Evolutionary conservation across 1,140 invertebrate species (phyloP).

Genomic region (Planococcus citri): DNA sequence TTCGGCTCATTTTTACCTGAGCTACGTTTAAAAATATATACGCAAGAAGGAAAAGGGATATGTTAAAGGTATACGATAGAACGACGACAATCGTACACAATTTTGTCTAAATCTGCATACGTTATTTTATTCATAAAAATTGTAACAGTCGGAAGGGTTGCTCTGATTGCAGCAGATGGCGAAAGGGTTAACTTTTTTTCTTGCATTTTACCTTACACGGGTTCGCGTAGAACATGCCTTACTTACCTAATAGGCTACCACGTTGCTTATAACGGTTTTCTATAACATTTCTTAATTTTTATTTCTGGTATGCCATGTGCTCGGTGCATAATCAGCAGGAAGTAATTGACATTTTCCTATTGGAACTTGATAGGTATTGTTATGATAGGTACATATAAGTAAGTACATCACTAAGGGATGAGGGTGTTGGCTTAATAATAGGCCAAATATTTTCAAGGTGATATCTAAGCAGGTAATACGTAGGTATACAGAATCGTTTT

Average conservation of each 20-base stretch:
- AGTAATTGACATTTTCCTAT: too few species aligned
- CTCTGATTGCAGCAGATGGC: constrained; percentile 5
- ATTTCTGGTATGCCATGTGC: too few species aligned
- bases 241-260: not conserved
- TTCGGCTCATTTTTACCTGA: constrained; percentile 9
- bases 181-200: constrained; percentile 13
- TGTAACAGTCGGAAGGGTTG: constrained; percentile 17
- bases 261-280: not conserved
- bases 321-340: too few species aligned
- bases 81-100: not conserved
- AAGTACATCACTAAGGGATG: too few species aligned
- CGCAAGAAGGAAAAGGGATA: not conserved
- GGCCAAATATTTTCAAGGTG: too few species aligned
- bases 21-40: not conserved
- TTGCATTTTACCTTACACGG: constrained; percentile 5
- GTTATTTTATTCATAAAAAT: constrained; percentile 13
- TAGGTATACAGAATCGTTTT: too few species aligned
- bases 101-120: constrained; percentile 15
- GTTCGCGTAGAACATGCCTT: not conserved
- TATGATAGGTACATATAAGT: too few species aligned
- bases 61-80: too few species aligned
- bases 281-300: not conserved
- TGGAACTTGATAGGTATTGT: too few species aligned
- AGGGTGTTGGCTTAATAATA: too few species aligned
- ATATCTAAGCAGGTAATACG: too few species aligned